Conservation (phyloP, 1,140 invertebrate species). For the Cotesia vestalis region DNA sequence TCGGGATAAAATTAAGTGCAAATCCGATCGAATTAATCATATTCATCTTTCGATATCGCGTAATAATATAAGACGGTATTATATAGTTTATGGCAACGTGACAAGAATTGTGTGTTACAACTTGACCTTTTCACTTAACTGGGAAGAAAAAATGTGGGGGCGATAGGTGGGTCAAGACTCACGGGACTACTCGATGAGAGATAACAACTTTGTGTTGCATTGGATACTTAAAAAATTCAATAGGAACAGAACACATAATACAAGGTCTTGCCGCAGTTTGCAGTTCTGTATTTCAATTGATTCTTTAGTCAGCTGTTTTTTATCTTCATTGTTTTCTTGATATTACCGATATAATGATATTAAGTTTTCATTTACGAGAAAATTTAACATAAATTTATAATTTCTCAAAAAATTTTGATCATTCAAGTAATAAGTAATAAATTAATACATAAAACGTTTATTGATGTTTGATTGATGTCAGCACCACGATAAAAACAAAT, state of each 20-base stretch:
- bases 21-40: neutral
- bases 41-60: neutral
- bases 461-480: no score
- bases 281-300: neutral
- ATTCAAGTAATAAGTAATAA: no score
- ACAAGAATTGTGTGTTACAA: constrained; percentile 1
- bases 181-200: constrained; percentile 6
- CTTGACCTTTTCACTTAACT: neutral
- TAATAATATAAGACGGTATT: neutral
- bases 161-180: constrained; percentile 7
- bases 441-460: no score
- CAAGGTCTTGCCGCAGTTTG: neutral
- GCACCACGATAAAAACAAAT: no score
- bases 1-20: neutral
- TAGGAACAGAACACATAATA: neutral
- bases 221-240: constrained; percentile 7
- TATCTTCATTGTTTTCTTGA: neutral
- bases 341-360: neutral
- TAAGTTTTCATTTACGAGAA: neutral
- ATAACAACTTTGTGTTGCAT: constrained; percentile 8
- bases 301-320: neutral
- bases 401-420: no score
- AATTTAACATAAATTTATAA: neutral
- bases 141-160: constrained; percentile 13
- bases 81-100: neutral